Conservation (phyloP, 1,140 invertebrate species). For the Zaprionus ghesquierei region DNA sequence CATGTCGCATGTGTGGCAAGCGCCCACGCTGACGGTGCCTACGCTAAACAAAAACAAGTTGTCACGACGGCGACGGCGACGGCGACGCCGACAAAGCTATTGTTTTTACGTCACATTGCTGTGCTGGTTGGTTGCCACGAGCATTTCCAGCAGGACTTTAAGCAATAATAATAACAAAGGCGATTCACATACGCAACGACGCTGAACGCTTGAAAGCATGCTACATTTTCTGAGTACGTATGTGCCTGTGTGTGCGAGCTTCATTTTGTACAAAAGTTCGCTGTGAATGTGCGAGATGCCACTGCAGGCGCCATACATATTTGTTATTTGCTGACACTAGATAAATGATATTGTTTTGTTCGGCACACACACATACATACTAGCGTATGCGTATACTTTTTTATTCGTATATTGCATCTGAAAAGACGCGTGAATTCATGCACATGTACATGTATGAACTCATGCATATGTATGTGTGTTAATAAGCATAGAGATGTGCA, state of each 20-base stretch:
- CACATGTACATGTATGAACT: not conserved
- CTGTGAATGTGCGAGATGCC: conserved; percentile 21
- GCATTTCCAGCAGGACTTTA: conserved; percentile 17
- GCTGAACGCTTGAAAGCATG: conserved; percentile 55
- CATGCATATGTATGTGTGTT: no score
- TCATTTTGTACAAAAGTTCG: conserved; percentile 2
- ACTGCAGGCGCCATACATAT: conserved; percentile 25
- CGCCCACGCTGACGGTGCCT: conserved; percentile 33
- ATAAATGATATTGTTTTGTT: conserved; percentile 52
- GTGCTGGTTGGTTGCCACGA: conserved; percentile 2
- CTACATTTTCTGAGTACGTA: conserved; percentile 26
- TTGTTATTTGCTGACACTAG: conserved; percentile 33
- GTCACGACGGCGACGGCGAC: conserved; percentile 33
- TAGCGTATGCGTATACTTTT: not conserved
- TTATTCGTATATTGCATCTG: not conserved
- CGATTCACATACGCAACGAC: conserved; percentile 22
- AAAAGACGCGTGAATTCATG: not conserved
- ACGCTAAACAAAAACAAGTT: conserved; percentile 78
- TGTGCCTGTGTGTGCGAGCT: conserved; percentile 27
- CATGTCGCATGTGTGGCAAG: conserved; percentile 42
- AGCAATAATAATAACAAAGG: conserved; percentile 55
- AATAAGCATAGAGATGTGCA: not conserved
- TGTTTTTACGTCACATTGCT: conserved; percentile 63
- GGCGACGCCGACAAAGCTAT: conserved; percentile 29
- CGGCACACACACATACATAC: conserved; percentile 22